Conservation (phyloP, 2,797 vertebrate species). For the Aeoliscus strigatus region DNA sequence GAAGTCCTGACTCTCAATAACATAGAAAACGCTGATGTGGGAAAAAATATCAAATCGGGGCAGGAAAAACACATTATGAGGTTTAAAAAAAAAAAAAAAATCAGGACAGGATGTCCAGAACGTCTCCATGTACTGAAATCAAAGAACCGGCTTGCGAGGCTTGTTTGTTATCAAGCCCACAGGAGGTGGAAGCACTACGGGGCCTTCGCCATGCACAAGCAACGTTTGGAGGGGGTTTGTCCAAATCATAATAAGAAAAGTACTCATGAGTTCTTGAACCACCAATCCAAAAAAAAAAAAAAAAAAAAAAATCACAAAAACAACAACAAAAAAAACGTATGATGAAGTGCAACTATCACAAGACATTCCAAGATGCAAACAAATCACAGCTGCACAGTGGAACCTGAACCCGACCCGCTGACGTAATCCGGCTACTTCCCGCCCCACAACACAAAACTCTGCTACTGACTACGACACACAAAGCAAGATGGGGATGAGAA, state of each 20-base stretch:
- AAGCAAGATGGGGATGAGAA: constrained; percentile 70
- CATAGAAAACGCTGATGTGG: constrained; percentile 25
- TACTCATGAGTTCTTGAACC: constrained; percentile 15
- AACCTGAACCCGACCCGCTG: constrained; percentile 24
- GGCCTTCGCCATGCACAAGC: constrained; percentile 59
- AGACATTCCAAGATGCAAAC: constrained; percentile 43
- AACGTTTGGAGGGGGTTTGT: constrained; percentile 12
- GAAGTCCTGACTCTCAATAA: constrained; percentile 8
- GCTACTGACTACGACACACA: constrained; percentile 49
- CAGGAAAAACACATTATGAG: constrained; percentile 4
- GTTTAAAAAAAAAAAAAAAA: too few relatives aligned
- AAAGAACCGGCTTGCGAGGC: too few relatives aligned
- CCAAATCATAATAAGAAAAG: constrained; percentile 6
- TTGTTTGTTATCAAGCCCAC: constrained; percentile 57
- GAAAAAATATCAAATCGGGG: constrained; percentile 24
- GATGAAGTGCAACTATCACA: constrained; percentile 24
- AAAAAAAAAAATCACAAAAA: constrained; percentile 12
- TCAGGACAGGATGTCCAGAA: too few relatives aligned
- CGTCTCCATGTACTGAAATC: too few relatives aligned
- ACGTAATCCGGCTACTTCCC: constrained; percentile 41
- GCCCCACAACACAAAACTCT: background rate
- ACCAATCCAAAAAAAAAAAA: constrained; percentile 11
- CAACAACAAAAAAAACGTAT: background rate
- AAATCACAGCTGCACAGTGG: constrained; percentile 20
- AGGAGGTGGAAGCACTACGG: constrained; percentile 42